Base-by-base conservation (phyloP, 2,113 vertebrate species). In the Lepus timidus region DNA sequence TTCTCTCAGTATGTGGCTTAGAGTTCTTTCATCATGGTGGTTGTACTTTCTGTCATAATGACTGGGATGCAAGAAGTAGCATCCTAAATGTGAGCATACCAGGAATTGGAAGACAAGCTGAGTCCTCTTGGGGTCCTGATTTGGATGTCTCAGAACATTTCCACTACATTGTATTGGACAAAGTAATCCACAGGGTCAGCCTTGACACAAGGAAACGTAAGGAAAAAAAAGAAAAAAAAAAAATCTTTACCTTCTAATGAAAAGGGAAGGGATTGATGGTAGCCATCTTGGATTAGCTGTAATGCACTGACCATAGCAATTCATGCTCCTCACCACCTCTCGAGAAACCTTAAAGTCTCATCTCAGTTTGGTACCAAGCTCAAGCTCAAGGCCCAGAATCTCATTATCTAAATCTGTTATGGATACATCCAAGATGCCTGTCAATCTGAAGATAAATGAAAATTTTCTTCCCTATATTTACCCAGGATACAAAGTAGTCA, bases 91-190 rank as follows among this genome's bases (percentile, higher is more conserved):
- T 52, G 6, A 85, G 51, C 20, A 25, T 91, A 82, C 3, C 29
- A 62, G 39, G 25, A 88, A 79, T 31, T 39, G 33, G 70, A 16
- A 55, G 74, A 10, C 25, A 82, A 84, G n/a, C 12, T 29, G 52
- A 16, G 12, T 83, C 27, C 33, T 90, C 6, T 65, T 70, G 25
- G n/a, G 33, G 49, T 16, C 6, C 33, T 91, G 52, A 27, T 7
- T 78, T 76, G 68, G 31, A 94, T 91, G n/a, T 93, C 51, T 68
- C 4, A 79, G 74, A 83, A 70, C 27, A 52, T 70, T 73, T 93
- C 25, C 49, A 58, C 71, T 75, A 3, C 11, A 33, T 73, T 52
- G 27, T 78, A 17, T 58, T 89, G 4, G 49, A 71, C 39, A 91
- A 95, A 88, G n/a, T 91, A 85, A 85, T 52, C 23, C 75, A 73